Evolutionary conservation across 2,888 invertebrate genomes (phyloP).

Genomic region (Dicranocentrus wangi): DNA sequence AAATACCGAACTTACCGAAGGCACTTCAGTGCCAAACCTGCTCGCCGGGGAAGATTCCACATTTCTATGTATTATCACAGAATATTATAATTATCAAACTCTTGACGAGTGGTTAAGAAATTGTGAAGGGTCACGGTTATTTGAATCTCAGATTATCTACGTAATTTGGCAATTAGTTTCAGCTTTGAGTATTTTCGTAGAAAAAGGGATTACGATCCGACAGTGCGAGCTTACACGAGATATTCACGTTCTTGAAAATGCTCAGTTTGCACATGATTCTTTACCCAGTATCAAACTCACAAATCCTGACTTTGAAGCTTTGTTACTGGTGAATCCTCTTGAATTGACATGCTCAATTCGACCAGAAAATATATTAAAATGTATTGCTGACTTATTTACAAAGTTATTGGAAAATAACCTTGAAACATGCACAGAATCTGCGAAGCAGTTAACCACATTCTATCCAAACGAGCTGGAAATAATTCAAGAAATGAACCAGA

Average conservation of each 20-base stretch:
- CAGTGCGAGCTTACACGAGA: neutral
- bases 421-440: neutral
- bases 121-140: neutral
- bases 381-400: neutral
- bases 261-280: neutral
- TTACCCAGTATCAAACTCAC: constrained; percentile 25
- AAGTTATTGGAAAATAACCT: neutral
- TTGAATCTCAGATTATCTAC: constrained; percentile 16
- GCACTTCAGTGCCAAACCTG: neutral
- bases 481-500: neutral
- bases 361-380: neutral
- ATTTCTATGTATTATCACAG: constrained; percentile 7
- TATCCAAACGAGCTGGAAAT: neutral
- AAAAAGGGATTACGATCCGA: neutral
- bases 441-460: neutral
- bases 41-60: neutral
- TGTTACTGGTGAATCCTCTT: neutral
- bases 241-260: neutral
- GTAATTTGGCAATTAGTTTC: neutral
- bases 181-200: constrained; percentile 15
- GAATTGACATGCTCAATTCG: neutral
- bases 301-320: neutral
- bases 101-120: constrained; percentile 22
- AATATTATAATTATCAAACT: neutral
- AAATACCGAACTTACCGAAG: neutral